Conservation (phyloP, 2,888 invertebrate species). For the Sphinx pinastri region DNA sequence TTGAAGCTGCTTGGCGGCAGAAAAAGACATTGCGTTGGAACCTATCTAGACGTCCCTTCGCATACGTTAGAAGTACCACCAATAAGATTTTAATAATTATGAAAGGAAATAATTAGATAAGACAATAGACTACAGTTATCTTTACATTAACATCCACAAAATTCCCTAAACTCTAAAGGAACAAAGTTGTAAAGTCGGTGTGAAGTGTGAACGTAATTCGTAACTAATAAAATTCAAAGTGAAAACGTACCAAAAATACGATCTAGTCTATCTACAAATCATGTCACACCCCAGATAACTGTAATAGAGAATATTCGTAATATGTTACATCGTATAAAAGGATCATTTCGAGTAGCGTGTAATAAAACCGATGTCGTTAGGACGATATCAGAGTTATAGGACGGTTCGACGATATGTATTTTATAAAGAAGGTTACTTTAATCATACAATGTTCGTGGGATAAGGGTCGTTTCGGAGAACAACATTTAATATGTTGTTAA, state of each 20-base stretch:
- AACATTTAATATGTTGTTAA: background rate
- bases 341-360: slow-evolving; percentile 11
- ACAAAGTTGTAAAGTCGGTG: no score
- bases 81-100: no score
- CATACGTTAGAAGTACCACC: no score
- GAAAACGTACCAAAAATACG: background rate
- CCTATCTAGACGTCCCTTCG: no score
- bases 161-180: no score
- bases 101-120: no score
- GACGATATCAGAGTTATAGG: slow-evolving; percentile 16
- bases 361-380: slow-evolving; percentile 26
- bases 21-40: no score
- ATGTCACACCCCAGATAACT: background rate
- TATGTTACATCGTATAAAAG: slow-evolving; percentile 1
- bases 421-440: slow-evolving; percentile 9
- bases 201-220: no score
- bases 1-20: no score
- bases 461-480: background rate
- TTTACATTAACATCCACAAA: no score
- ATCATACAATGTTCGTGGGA: background rate
- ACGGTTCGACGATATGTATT: slow-evolving; percentile 1
- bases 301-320: slow-evolving; percentile 17
- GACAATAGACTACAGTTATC: no score
- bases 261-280: no score
- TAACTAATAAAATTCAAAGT: background rate